Base-by-base conservation (phyloP, 2,113 vertebrate genomes). In the Cisticola juncidis region DNA sequence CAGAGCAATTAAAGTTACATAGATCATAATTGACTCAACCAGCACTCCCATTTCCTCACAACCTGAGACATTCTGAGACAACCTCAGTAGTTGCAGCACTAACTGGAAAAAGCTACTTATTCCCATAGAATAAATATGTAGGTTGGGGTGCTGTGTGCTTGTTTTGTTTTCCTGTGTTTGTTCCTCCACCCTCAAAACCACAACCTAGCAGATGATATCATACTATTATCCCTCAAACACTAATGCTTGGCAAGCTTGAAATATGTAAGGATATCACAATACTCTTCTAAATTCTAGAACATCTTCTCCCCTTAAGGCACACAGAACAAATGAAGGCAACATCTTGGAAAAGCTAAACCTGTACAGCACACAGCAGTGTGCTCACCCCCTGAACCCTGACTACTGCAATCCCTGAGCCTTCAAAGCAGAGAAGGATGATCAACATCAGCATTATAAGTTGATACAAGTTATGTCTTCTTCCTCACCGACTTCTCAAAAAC, bases 181-280 rank as follows among this genome's bases (percentile, higher is more conserved):
- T 6, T 47, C 6, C 9, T 15, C 5, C 6, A 5, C 4, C 14
- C 5, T 25, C 16, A 42, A 42, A 61, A 62, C 11, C 16, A 23
- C 4, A 51, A 50, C 23, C 3, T 25, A 28, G 9, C 10, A 19
- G 6, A 33, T 2, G 13, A 4, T 23, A 36, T 17, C 23, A 58
- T 4, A 71, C 10, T 42, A 19, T 17, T n/a, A 48, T n/a, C 8
- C 19, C 70, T 65, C 48, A 71, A 9, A 47, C 8, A 24, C 11
- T 57, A 33, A 74, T 12, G 16, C 28, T 4, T 64, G 11, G 8
- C 40, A 90, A 82, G 23, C 48, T 31, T 58, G 9, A 20, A 64
- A 62, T 13, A 76, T 0, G 1, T 12, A 62, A 3, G 5, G 9
- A 69, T 71, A 62, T 66, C 23, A n/a, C 0, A 0, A 51, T 7